Conservation (phyloP, 2,113 vertebrate genomes). For the Hiodon alosoides region DNA sequence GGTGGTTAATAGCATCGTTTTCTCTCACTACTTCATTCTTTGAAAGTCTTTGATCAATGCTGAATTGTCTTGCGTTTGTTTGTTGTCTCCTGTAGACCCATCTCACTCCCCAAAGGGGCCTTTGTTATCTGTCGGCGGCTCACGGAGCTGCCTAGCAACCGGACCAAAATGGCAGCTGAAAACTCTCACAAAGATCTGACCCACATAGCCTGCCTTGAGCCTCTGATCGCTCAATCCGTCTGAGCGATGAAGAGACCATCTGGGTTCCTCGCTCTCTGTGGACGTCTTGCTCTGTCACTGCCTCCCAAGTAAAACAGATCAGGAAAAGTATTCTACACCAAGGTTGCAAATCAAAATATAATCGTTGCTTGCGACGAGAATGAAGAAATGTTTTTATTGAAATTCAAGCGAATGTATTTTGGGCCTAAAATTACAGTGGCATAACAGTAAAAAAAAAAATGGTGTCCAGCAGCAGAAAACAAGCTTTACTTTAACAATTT, state of each 20-base stretch:
- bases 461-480: neutral
- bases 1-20: slow-evolving; percentile 29
- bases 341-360: neutral
- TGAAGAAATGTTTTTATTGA: no score
- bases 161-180: slow-evolving; percentile 68
- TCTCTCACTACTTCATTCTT: slow-evolving; percentile 42
- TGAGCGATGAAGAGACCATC: slow-evolving; percentile 57
- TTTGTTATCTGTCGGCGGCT: slow-evolving; percentile 67
- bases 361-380: neutral
- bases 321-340: neutral
- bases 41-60: slow-evolving; percentile 42
- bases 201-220: slow-evolving; percentile 60
- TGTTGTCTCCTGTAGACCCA: slow-evolving; percentile 48
- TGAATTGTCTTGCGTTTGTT: slow-evolving; percentile 48
- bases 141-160: slow-evolving; percentile 67
- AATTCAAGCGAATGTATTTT: no score
- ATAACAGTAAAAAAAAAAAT: no score
- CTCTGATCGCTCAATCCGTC: slow-evolving; percentile 64
- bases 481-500: neutral
- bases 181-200: slow-evolving; percentile 64
- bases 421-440: no score
- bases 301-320: neutral
- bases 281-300: neutral
- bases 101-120: slow-evolving; percentile 56
- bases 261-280: slow-evolving; percentile 17